Evolutionary conservation across 2,113 vertebrate genomes (phyloP).

Genomic region (Bostrychus sinensis): DNA sequence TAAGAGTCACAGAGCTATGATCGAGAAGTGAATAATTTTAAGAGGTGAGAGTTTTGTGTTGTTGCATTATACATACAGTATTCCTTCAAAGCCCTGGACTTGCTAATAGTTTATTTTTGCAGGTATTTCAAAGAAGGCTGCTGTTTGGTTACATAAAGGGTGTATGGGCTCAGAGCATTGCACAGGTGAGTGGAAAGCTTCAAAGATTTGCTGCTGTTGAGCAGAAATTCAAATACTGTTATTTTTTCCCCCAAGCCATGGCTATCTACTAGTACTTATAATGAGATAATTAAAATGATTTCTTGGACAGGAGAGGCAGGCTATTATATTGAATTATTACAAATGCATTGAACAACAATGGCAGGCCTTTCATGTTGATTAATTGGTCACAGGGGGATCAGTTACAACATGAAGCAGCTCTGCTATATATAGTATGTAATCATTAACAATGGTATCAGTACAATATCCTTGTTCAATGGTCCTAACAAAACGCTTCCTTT

Average conservation of each 20-base stretch:
- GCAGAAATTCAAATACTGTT: constrained; percentile 62
- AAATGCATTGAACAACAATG: constrained; percentile 67
- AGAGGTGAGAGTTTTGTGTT: constrained; percentile 31
- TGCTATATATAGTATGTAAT: constrained; percentile 59
- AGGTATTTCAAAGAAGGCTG: constrained; percentile 73
- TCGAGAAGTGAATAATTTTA: not conserved
- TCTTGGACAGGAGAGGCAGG: constrained; percentile 66
- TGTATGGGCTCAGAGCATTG: constrained; percentile 53
- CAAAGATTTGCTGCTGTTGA: constrained; percentile 59
- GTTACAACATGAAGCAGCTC: constrained; percentile 49
- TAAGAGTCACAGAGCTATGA: constrained; percentile 27
- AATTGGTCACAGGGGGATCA: constrained; percentile 74
- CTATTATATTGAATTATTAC: constrained; percentile 65
- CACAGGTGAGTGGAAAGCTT: constrained; percentile 68
- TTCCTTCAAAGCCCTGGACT: constrained; percentile 60
- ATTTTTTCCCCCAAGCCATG: constrained; percentile 61
- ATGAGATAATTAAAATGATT: constrained; percentile 77
- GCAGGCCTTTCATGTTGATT: constrained; percentile 62
- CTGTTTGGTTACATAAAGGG: constrained; percentile 64
- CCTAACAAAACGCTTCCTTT: constrained; percentile 27
- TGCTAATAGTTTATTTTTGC: constrained; percentile 63
- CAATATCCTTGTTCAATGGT: constrained; percentile 33
- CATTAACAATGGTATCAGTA: constrained; percentile 43
- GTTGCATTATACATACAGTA: constrained; percentile 35
- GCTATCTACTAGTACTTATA: constrained; percentile 52